Evolutionary conservation across 2,888 invertebrate species (phyloP), one percentile per base, ranked within the genome.

Genomic region (Diadegma fenestrale): DNA sequence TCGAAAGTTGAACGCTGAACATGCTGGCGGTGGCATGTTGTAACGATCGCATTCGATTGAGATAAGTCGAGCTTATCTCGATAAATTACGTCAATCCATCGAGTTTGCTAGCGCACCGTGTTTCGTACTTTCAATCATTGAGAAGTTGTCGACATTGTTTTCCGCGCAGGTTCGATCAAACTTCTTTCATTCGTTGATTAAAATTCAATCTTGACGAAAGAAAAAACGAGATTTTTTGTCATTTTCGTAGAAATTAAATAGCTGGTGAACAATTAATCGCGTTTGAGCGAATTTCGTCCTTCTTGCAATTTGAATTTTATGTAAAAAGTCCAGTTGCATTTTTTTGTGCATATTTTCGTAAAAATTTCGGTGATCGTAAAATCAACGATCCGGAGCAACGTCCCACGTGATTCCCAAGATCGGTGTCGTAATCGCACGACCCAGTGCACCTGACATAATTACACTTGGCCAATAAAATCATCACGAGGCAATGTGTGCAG

Each of bases 61-160:
- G 58, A 58, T 58, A 58, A 58, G 58, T 26, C 5, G 14, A 26
- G 26, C 58, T 58, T 58, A 58, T 58, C 58, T 26, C 26, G 58
- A 58, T 14, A 22, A 26, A 26, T 26, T 26, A 26, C 58, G 14
- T 14, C 12, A 58, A 58, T 58, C 26, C 26, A 14, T 58, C 5
- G 14, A 2, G 5, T 26, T 14, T 14, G 14, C 14, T 26, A 10
- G 26, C 58, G 1, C 26, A 26, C 3, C 14, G 4, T 14, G 1
- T 54, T 54, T 54, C 22, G 14, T 2, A 6, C 26, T 48, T 48
- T 58, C 6, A 58, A 26, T 26, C 10, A 26, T 1, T 5, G 14
- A 2, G 14, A 22, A 26, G 14, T 5, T 14, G 26, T 26, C 26
- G 14, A 26, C 22, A 12, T 6, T 58, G 12, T 22, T 58, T 14